Base-by-base conservation (phyloP, 2,888 invertebrate genomes). In the Desoria tigrina region DNA sequence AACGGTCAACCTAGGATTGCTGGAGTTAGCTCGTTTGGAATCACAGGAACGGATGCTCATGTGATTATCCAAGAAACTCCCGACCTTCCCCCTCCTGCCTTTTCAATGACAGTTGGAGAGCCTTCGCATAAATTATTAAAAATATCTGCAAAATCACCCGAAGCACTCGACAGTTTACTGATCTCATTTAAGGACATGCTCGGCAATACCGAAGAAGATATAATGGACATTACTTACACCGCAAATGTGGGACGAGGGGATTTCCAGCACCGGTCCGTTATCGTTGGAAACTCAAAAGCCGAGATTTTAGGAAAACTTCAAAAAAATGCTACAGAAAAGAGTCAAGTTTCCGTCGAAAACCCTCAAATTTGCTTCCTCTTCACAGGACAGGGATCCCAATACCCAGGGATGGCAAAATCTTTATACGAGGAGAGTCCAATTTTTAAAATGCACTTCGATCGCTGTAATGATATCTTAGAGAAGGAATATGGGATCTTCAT, bases 381-480 rank as follows among this genome's bases (percentile, higher is more conserved):
- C 45, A 62, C 70, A 16, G 70, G 70, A 11, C 70, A 70, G 53
- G 69, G 71, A 14, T 61, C 65, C 9, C 71, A 71, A 26, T 71
- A 69, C 28, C 53, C 50, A 11, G 69, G 66, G 1, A 71, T 71
- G 71, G 66, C 65, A 1, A 61, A 65, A 23, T 16, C 55, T 24
- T 55, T 73, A 1, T 71, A 71, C 27, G 57, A 63, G 0, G 45
- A 60, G 1, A 45, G 16, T 23, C 63, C 68, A 2, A 61, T 65
- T 1, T 73, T 73, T 51, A 55, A 39, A 11, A 61, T 56, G 39
- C 37, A 68, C 24, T 67, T 73, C 45, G 65, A 71, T 23, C 21
- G 28, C n/a, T 70, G 72, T 32, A 37, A 58, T 16, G 42, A 53
- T 0, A 24, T 69, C 3, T 24, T 72, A 3, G 28, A 11, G 6